Conservation (phyloP, 2,888 invertebrate genomes). For the Nephrocerus scutellatus region DNA sequence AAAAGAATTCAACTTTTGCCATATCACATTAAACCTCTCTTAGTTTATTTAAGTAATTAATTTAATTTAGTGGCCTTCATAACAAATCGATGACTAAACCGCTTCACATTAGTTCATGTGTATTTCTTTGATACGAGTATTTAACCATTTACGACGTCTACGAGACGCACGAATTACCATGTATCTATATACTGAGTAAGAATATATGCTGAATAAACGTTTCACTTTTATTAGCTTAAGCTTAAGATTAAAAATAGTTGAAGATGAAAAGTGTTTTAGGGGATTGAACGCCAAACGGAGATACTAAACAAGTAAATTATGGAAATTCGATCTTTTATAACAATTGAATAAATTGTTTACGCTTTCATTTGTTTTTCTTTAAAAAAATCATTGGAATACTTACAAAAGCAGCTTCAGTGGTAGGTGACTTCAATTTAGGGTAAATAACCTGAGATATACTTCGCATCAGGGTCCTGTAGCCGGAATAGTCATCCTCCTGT, state of each 20-base stretch:
- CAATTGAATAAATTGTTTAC: background rate
- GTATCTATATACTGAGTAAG: too few relatives aligned
- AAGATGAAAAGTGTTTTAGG: background rate
- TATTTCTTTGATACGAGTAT: too few relatives aligned
- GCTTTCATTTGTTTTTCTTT: background rate
- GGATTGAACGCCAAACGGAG: background rate
- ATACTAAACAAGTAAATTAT: background rate
- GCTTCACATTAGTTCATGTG: too few relatives aligned
- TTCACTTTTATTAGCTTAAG: too few relatives aligned
- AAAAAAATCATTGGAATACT: slow-evolving; percentile 2
- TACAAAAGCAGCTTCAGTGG: slow-evolving; percentile 11
- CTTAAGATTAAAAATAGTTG: background rate
- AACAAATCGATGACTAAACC: too few relatives aligned
- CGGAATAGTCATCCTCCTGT: slow-evolving; percentile 27
- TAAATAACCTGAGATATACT: slow-evolving; percentile 39
- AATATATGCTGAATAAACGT: too few relatives aligned
- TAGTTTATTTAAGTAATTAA: too few relatives aligned
- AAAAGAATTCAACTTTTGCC: too few relatives aligned
- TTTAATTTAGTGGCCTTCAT: too few relatives aligned
- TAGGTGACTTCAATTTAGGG: slow-evolving; percentile 21
- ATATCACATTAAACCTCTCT: too few relatives aligned
- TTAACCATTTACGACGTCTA: too few relatives aligned
- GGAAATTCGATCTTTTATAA: background rate
- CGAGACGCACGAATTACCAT: too few relatives aligned
- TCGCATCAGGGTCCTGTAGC: slow-evolving; percentile 36